Percentiles rank a stretch among this genome's conserved stretches.
Evolutionary conservation across 2,113 vertebrate species (phyloP).

Genomic region (Gyps fulvus): DNA sequence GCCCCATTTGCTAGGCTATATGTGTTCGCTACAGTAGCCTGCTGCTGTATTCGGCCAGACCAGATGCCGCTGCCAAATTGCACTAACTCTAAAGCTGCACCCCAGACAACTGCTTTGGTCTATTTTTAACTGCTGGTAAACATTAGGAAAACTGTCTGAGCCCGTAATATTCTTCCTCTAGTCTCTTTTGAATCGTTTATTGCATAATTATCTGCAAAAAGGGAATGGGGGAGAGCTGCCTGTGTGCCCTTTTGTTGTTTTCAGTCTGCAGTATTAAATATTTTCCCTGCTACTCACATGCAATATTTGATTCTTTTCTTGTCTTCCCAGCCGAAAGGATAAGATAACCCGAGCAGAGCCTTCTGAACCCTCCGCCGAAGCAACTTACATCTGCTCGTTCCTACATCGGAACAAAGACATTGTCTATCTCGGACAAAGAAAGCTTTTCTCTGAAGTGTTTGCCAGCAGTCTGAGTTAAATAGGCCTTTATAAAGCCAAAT

Average conservation of each 20-base stretch:
- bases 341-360: background rate
- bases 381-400: background rate
- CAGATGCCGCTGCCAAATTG: background rate
- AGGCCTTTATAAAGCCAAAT: background rate
- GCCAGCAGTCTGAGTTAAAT: background rate
- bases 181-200: background rate
- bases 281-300: background rate
- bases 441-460: slow-evolving; percentile 6
- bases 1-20: background rate
- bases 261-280: background rate
- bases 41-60: background rate
- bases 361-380: background rate
- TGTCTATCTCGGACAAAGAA: background rate
- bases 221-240: background rate
- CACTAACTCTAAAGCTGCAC: background rate
- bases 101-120: slow-evolving; percentile 2
- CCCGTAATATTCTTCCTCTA: background rate
- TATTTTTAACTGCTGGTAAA: slow-evolving; percentile 38
- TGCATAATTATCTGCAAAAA: background rate
- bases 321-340: background rate
- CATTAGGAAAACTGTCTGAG: background rate
- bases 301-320: background rate
- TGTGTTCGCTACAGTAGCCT: background rate
- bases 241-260: background rate
- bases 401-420: background rate